Base-by-base conservation (phyloP, 2,888 invertebrate genomes). In the Aphodius sticticus region DNA sequence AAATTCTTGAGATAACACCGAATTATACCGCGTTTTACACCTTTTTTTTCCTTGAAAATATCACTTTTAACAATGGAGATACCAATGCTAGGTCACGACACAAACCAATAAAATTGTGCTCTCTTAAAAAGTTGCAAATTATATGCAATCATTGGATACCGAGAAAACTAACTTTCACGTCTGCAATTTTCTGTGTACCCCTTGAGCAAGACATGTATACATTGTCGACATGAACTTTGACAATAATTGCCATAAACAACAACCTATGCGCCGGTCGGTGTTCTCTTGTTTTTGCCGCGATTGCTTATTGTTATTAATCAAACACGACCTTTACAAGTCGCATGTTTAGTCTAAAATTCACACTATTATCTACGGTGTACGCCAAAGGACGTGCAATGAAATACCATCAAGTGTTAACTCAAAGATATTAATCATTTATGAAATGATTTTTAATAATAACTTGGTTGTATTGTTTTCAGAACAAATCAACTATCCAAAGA, bases 301-400 rank as follows among this genome's bases (percentile, higher is more conserved):
- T 53, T 53, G 53, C 53, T 53, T 53, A 53, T 53, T 53, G 53
- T 53, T 53, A 53, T 53, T 53, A 53, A 53, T 53, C 53, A 53
- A 5, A 53, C 53, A 53, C 12, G 53, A 53, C 53, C 53, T 53
- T 53, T 53, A 53, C 53, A 12, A 53, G 12, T 53, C 7, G 9
- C 7, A 53, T 53, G 53, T 53, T 53, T 53, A 53, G 53, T 9
- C 53, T 53, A 53, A 53, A 53, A 53, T 53, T 53, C 53, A 53
- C 53, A 53, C 53, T 53, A 53, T 53, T 53, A 53, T 0, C 53
- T 53, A 53, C 53, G 53, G 1, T 53, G 9, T 53, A 53, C 12
- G 53, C 53, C 12, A 53, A 53, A 53, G 53, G 53, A 53, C 53
- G 26, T 3, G 4, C 53, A 53, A 5, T 12, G 12, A 2, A 53